A percentile compares a stretch with the other conserved stretches of the same genome.
phyloP scores from a whole-genome alignment of 2,797 vertebrate genomes.

The Pseudochirops cupreus region DNA sequence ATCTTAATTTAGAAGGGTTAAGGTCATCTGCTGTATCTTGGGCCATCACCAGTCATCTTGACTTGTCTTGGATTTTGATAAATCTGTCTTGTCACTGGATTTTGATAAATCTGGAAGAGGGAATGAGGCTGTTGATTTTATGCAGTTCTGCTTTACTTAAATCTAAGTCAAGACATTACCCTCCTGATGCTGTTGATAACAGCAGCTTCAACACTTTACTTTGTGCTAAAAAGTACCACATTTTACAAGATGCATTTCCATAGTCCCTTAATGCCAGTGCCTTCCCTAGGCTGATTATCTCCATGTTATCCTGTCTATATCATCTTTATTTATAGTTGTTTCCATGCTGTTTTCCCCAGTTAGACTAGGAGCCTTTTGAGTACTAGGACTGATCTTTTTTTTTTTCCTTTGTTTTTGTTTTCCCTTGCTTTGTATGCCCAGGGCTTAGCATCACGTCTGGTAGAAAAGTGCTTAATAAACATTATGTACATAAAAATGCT shows the following conservation, averaged over 20 bases:
- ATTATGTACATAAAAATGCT: not conserved
- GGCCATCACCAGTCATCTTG: too few species aligned
- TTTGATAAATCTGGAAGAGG: too few species aligned
- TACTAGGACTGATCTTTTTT: not conserved
- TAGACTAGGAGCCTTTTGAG: not conserved
- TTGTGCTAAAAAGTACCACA: not conserved
- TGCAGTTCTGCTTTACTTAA: too few species aligned
- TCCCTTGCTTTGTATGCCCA: not conserved
- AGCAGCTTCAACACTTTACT: not conserved
- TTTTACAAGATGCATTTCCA: not conserved
- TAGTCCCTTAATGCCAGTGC: not conserved
- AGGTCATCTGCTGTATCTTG: too few species aligned
- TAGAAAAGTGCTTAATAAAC: not conserved
- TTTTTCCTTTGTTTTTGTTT: not conserved
- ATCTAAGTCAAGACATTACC: too few species aligned
- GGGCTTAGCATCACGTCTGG: not conserved
- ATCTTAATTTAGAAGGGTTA: too few species aligned
- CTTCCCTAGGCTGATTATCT: not conserved
- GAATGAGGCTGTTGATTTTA: too few species aligned
- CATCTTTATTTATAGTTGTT: not conserved
- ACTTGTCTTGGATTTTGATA: too few species aligned
- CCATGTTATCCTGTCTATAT: not conserved
- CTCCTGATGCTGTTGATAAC: too few species aligned
- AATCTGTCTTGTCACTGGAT: too few species aligned
- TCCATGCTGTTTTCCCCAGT: not conserved